Evolutionary conservation across 2,113 vertebrate genomes (phyloP), one percentile per base, ranked within the genome.

Genomic region (Alligator mississippiensis): DNA sequence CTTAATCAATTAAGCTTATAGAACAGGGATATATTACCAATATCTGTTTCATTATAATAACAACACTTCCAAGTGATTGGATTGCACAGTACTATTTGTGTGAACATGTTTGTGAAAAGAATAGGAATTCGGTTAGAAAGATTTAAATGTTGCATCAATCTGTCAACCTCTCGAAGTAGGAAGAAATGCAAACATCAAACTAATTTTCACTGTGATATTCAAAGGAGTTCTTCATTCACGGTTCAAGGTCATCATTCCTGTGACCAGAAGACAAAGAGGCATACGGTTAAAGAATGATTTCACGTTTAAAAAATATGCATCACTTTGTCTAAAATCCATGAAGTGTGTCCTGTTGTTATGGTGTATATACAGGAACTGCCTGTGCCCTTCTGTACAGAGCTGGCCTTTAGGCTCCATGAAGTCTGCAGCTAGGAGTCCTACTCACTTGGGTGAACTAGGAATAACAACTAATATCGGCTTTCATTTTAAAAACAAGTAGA

Each of bases 361-460:
- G 86, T 94, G 95, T 3, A 1, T 58, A 6, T 89, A 80, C 95
- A 95, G 96, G 96, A 96, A 96, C 95, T 96, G 96, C 95, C 93
- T 90, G 90, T 97, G 96, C 96, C 96, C 96, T 97, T 97, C 96
- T 96, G 95, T 97, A 90, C 94, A 34, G 84, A 85, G 93, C 82
- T 95, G 91, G 95, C 95, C 95, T 95, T 92, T 91, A 97, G 96
- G 96, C 96, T 97, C 96, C 96, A 2, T 61, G 80, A 91, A 97
- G 95, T 97, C 96, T 97, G 91, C 94, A 80, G 68, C 90, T 86
- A 96, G 90, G 14, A 2, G 94, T 91, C 80, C 61, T 72, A 57
- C 88, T 94, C 92, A 77, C 88, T 80, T 85, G 21, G 89, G 77
- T 54, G 82, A 94, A 64, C 38, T 14, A n/a, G 57, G 88, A 75